Conservation (phyloP, 2,113 vertebrate genomes). For the Microcebus tavaratra region DNA sequence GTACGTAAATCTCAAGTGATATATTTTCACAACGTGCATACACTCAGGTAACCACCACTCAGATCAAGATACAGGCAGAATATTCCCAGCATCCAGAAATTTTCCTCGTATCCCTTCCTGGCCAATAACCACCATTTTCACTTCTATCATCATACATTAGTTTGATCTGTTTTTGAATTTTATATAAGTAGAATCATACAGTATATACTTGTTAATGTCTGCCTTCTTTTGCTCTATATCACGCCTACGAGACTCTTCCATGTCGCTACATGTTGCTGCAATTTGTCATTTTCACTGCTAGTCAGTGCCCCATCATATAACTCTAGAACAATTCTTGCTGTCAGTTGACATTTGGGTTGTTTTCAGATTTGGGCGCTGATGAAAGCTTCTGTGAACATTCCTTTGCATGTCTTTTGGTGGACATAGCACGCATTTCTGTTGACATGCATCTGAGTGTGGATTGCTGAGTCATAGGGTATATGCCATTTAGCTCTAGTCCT, state of each 20-base stretch:
- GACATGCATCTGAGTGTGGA: too few species aligned
- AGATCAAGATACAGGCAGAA: neutral
- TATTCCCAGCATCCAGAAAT: neutral
- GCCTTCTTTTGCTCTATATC: neutral
- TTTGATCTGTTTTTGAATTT: neutral
- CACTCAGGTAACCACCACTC: neutral
- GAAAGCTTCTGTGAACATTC: neutral
- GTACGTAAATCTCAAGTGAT: neutral
- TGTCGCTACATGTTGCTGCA: accelerated
- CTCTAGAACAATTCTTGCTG: neutral
- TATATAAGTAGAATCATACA: neutral
- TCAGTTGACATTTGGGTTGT: neutral
- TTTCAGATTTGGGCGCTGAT: neutral
- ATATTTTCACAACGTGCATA: neutral
- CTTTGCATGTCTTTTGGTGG: neutral
- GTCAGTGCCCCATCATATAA: neutral
- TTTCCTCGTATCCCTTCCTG: accelerated
- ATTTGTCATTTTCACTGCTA: neutral
- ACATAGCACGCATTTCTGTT: neutral
- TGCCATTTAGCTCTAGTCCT: neutral
- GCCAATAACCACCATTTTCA: neutral
- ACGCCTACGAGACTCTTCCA: neutral
- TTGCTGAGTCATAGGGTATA: too few species aligned
- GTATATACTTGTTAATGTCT: neutral
- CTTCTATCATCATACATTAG: neutral